Conservation (phyloP, 2,888 invertebrate genomes). For the Cataglyphis rosenhaueri region DNA sequence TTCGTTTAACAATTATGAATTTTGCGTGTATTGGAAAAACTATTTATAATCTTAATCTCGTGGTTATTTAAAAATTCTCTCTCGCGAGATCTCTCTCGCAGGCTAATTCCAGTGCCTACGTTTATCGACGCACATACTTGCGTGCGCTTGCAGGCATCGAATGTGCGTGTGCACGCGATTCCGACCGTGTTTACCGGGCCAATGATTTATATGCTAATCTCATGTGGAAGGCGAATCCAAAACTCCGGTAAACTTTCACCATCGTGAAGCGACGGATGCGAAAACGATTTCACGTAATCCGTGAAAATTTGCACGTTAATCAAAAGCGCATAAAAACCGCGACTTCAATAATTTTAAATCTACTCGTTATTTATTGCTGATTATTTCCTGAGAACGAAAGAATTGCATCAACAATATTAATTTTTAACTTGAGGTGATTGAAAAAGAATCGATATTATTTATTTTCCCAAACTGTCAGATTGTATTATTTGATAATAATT, state of each 20-base stretch:
- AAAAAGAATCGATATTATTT: background rate
- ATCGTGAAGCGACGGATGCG: constrained; percentile 5
- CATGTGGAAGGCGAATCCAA: constrained; percentile 61
- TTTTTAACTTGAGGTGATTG: background rate
- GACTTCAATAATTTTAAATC: background rate
- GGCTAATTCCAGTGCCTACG: background rate
- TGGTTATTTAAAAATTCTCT: background rate
- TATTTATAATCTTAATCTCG: background rate
- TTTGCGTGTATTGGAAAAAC: background rate
- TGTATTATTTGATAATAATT: background rate
- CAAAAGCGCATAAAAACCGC: background rate
- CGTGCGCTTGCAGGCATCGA: constrained; percentile 12
- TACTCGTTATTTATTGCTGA: background rate
- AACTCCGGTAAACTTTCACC: constrained; percentile 70
- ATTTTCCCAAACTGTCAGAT: background rate
- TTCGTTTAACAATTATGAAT: background rate
- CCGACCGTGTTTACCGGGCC: constrained; percentile 68
- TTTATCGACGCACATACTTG: background rate
- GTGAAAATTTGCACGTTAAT: background rate
- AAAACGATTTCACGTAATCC: constrained; percentile 44
- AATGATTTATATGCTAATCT: constrained; percentile 77
- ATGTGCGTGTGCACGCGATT: constrained; percentile 53
- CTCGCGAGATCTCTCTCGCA: too few relatives aligned
- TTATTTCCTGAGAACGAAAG: background rate
- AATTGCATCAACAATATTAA: background rate